Evolutionary conservation across 2,113 vertebrate species (phyloP), one percentile per base, ranked within the genome.

Genomic region (Takifugu bimaculatus): DNA sequence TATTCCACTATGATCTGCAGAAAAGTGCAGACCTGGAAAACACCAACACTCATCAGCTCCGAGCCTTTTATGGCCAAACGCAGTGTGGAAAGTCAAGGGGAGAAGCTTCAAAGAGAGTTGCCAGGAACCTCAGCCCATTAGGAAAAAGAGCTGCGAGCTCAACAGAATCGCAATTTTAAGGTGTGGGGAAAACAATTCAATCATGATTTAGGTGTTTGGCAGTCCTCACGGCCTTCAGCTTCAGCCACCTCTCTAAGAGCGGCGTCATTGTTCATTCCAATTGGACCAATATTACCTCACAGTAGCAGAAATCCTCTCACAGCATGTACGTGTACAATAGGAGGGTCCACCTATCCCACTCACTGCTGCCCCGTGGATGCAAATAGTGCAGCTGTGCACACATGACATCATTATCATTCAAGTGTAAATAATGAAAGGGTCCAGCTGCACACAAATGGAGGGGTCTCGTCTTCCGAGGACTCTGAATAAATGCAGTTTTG

Each of bases 341-440:
- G 63, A 77, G 27, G 48, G 54, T 51, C 61, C 2, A 26, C 54
- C 20, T 20, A 20, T 20, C 20, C 20, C 20, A 1, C 20, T 20
- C 20, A 20, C 20, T 20, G 20, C 20, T 67, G 75, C 70, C 52
- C 28, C 47, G 68, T 51, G 45, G 52, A 86, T 88, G 86, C 82
- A 86, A 87, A 90, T 86, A 72, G 65, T 69, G 75, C 87, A 90
- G 88, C 85, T 90, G 88, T 76, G 79, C 69, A 79, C 76, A 73
- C 79, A 81, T 78, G 81, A 85, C 80, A 78, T 77, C 74, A 88
- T 89, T 88, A 87, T 88, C 75, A 86, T 87, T 86, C 66, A 78
- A 89, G 85, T 85, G 81, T 88, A 84, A 86, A 85, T 87, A 87
- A 85, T 84, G 79, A 89, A 83, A 86, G 75, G 74, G 61, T 83